Evolutionary conservation across 2,888 invertebrate genomes (phyloP), one percentile per base, ranked within the genome.

Genomic region (Entomobrya proxima): DNA sequence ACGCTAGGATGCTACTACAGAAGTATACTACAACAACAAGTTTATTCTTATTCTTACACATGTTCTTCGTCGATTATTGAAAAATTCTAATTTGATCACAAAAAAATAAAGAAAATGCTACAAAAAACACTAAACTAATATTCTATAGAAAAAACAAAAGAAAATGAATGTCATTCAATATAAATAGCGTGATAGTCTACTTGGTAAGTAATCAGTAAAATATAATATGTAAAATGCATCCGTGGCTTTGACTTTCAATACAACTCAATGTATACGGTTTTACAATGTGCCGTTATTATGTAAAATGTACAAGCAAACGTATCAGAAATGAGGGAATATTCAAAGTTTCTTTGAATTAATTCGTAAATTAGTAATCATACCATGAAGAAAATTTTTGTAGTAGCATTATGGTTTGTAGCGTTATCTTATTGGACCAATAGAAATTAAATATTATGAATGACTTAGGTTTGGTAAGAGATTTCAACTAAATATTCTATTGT

Each of bases 211-310:
- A 74, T 50, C 30, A 47, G 27, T 32, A 61, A 40, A 61, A 47
- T 50, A 80, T 67, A 69, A 47, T 52, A 72, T 74, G 74, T 81
- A 61, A 47, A 58, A 30, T 61, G 81, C 47, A 84, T 77, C 52
- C 61, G 84, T 85, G 78, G 84, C 84, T 85, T 85, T 85, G 84
- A 85, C 84, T 85, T 85, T 85, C 84, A 84, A 84, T 61, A 74
- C 37, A 77, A 85, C 84, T 85, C 84, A 85, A 77, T 85, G 84
- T 85, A 85, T 85, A 85, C 84, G 84, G 84, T 85, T 84, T 47
- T 61, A 40, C 47, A 24, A 44, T 74, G 84, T 85, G 84, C 84
- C 84, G 84, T 78, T 78, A 85, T 85, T 72, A 44, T 85, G 74
- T 85, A 85, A 84, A 85, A 77, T 85, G 84, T 85, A 85, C 84